Base-by-base conservation (phyloP, 2,888 invertebrate genomes). In the Ptychoptera contaminata region DNA sequence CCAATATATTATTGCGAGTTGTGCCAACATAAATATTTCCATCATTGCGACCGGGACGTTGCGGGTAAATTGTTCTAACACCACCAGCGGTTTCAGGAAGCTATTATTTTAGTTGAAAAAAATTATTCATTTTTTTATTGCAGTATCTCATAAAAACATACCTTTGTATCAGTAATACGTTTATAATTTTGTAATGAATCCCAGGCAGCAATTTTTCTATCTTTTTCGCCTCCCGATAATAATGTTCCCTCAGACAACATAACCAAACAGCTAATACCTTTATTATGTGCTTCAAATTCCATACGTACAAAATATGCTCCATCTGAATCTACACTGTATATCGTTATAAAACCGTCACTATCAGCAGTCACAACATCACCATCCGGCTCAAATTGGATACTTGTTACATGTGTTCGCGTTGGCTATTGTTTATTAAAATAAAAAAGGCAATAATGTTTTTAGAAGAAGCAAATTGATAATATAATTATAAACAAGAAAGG, bases 351-450 rank as follows among this genome's bases (percentile, higher is more conserved):
- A 8, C 92, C 92, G 59, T 87, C 88, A 48, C 85, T 84, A 57
- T 93, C 92, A 0, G 90, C 92, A 0, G 90, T 90, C 39, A 93
- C 83, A 2, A 92, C 86, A 59, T 91, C 91, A 7, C 91, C 92
- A 58, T 87, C 87, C 62, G 85, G 82, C 56, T 90, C 86, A 57
- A 91, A 92, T 57, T 90, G 87, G 14, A 92, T 71, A 47, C 88
- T 84, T 4, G 88, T 90, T 2, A 88, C 79, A 58, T 85, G 76
- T 0, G 86, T 85, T 45, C 87, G 75, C 11, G 86, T 82, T 1
- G 87, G 86, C 78, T 86, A 23, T 2, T 34, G 8, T 11, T 32
- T 32, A 23, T 23, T 23, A 23, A 23, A 23, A 5, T 23, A 23
- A 23, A 7, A 23, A 23, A 5, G 3, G 59, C 9, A 23, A 5